Evolutionary conservation across 2,888 invertebrate genomes (phyloP).

Genomic region (Hyles lineata): DNA sequence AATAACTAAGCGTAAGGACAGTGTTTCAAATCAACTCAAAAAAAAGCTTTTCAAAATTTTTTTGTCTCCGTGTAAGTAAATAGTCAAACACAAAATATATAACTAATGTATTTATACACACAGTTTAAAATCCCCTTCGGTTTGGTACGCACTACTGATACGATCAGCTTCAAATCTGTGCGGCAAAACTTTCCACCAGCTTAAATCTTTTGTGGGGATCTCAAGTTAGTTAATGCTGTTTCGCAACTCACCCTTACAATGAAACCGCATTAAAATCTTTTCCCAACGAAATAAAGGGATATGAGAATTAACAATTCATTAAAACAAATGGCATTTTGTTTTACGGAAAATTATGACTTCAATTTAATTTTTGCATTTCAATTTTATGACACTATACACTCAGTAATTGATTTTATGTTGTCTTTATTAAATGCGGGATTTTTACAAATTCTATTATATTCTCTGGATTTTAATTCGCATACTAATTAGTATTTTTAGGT

Average conservation of each 20-base stretch:
- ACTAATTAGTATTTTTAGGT: too few relatives aligned
- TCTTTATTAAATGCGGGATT: neutral
- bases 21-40: too few relatives aligned
- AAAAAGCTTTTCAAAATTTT: too few relatives aligned
- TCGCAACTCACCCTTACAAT: constrained; percentile 36
- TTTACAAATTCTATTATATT: too few relatives aligned
- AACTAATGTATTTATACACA: neutral
- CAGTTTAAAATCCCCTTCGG: neutral
- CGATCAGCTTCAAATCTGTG: constrained; percentile 42
- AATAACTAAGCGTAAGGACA: too few relatives aligned
- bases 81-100: too few relatives aligned
- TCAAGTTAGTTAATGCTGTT: constrained; percentile 48
- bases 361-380: neutral
- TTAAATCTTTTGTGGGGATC: constrained; percentile 56
- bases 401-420: neutral
- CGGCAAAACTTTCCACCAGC: constrained; percentile 51
- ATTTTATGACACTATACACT: neutral
- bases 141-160: constrained; percentile 11
- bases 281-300: constrained; percentile 36
- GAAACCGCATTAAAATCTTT: constrained; percentile 42
- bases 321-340: constrained; percentile 10
- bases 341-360: neutral
- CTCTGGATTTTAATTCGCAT: too few relatives aligned
- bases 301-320: constrained; percentile 28
- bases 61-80: too few relatives aligned